phyloP scores from a whole-genome alignment of 1,140 invertebrate genomes.

The Drosophila ironensis region DNA sequence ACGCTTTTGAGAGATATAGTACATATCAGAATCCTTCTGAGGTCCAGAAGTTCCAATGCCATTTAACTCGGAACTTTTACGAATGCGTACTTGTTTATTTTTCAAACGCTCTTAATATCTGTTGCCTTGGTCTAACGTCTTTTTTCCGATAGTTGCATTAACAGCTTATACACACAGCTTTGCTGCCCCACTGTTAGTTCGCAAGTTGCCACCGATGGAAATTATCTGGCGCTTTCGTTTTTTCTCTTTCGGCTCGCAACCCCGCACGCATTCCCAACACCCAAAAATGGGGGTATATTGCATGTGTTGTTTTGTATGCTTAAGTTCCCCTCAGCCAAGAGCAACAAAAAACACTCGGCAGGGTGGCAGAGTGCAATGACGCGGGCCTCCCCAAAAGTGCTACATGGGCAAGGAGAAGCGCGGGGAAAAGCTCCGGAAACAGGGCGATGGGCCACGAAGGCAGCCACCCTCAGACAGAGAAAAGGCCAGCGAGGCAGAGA shows the following conservation, averaged over 20 bases:
- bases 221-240: slow-evolving; percentile 51
- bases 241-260: slow-evolving; percentile 41
- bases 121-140: slow-evolving; percentile 13
- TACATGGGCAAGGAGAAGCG: slow-evolving; percentile 8
- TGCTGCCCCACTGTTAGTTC: slow-evolving; percentile 40
- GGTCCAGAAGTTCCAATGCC: too few species aligned
- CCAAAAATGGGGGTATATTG: background rate
- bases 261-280: slow-evolving; percentile 47
- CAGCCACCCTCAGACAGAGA: slow-evolving; percentile 1
- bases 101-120: slow-evolving; percentile 23
- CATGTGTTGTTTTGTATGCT: background rate
- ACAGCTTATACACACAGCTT: slow-evolving; percentile 15
- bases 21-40: too few species aligned
- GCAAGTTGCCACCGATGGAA: slow-evolving; percentile 36
- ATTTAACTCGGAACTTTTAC: too few species aligned
- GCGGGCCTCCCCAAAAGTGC: slow-evolving; percentile 17
- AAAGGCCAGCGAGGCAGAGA: background rate
- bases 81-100: too few species aligned
- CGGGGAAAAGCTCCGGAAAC: slow-evolving; percentile 27
- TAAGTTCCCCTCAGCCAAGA: slow-evolving; percentile 6
- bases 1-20: too few species aligned
- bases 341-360: background rate
- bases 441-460: too few species aligned
- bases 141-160: slow-evolving; percentile 25
- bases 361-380: slow-evolving; percentile 52